These are phyloP conservation scores for Cirrhinus molitorella DNA, from an alignment of 2,797 vertebrate species.

Conservation along the genomic window DNA sequence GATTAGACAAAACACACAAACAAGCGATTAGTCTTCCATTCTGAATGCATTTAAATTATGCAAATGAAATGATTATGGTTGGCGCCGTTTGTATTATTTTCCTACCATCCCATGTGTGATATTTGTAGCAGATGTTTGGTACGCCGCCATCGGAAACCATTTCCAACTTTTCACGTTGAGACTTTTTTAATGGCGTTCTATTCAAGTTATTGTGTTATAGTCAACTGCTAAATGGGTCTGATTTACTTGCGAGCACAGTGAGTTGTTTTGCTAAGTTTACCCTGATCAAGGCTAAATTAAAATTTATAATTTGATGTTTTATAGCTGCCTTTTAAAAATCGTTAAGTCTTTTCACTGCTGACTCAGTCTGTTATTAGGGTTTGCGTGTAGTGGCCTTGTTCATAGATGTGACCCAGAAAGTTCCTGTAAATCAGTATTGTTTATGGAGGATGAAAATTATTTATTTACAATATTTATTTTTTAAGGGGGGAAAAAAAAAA, in stretches of 20 bases:
- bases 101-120: conserved; percentile 42
- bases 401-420: background rate
- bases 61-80: conserved; percentile 45
- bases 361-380: background rate
- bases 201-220: conserved; percentile 12
- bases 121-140: conserved; percentile 52
- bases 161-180: conserved; percentile 40
- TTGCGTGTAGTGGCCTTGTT: background rate
- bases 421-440: background rate
- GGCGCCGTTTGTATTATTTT: conserved; percentile 26
- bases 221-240: conserved; percentile 18
- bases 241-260: background rate
- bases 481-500: no score
- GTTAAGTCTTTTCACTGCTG: background rate
- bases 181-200: conserved; percentile 46
- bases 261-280: background rate
- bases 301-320: background rate
- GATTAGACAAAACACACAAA: conserved; percentile 47
- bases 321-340: background rate
- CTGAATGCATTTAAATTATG: conserved; percentile 50
- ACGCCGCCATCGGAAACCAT: conserved; percentile 14
- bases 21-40: conserved; percentile 41
- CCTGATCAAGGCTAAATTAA: conserved; percentile 9
- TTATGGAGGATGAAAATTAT: background rate
- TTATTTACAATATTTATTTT: background rate